Base-by-base conservation (phyloP, 2,797 vertebrate genomes). In the Malurus splendens region DNA sequence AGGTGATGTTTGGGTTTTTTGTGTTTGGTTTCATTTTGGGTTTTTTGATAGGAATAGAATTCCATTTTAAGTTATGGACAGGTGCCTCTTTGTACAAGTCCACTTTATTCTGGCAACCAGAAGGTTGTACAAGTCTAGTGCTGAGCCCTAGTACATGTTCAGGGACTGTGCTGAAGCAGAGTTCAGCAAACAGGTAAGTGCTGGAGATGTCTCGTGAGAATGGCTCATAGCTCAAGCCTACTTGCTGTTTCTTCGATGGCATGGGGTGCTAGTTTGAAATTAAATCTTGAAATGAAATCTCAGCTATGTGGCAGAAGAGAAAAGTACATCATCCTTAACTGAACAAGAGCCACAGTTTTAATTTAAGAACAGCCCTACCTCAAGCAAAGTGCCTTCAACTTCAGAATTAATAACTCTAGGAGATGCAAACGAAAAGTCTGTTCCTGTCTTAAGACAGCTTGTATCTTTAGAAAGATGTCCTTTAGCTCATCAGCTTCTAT, bases 11-110 rank as follows among this genome's bases (percentile, higher is more conserved):
- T n/a, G 17, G 6, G 6, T 2, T 2, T 14, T 25, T 42, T 64
- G 28, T 27, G 1, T 9, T 20, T 41, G 11, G 2, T 2, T 6
- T 30, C 7, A 11, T 25, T 48, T n/a, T 11, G 16, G 1, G 1
- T 33, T 33, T 80, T 57, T 52, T 4, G 1, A 2, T 39, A 30
- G 28, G 22, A 48, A 8, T 45, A 54, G 28, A 18, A 19, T 32
- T 60, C 39, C 14, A 62, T 16, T 8, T 75, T 27, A 48, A 64
- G 7, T 36, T 57, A 42, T 59, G 36, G 41, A 45, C 23, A 77
- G 6, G 5, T 51, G 6, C 4, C 12, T 54, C 51, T 33, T 65
- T 81, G 27, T 23, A 55, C 0, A 1, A 44, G 8, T 14, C 22
- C 3, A 5, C 24, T 51, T 33, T 19, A 56, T 39, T 59, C 57